phyloP scores from a whole-genome alignment of 2,888 invertebrate species.

The Chelonus formosanus region DNA sequence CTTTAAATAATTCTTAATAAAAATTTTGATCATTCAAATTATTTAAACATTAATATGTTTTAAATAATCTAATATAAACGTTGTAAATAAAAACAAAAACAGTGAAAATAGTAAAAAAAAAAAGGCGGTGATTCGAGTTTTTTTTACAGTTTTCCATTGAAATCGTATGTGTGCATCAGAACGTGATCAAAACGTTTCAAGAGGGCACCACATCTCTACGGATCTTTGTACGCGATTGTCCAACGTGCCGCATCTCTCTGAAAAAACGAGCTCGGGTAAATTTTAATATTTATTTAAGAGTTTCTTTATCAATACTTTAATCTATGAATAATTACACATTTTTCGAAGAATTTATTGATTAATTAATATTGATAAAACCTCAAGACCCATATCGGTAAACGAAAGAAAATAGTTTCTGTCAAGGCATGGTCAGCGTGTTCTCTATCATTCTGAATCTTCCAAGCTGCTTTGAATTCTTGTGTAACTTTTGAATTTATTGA shows the following conservation, averaged over 20 bases:
- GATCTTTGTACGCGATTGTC: conserved; percentile 43
- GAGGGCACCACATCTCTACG: conserved; percentile 37
- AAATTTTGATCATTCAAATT: too few relatives aligned
- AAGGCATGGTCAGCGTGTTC: conserved; percentile 51
- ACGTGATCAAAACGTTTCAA: conserved; percentile 27
- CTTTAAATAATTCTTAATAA: too few relatives aligned
- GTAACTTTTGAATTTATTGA: conserved; percentile 26
- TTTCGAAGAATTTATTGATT: not conserved
- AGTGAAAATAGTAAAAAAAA: too few relatives aligned
- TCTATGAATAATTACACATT: not conserved
- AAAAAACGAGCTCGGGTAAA: conserved; percentile 45
- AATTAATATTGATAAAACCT: not conserved
- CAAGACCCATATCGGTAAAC: conserved; percentile 1
- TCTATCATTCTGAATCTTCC: conserved; percentile 31
- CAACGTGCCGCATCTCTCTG: conserved; percentile 52
- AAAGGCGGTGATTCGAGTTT: not conserved
- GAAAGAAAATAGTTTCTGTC: conserved; percentile 41
- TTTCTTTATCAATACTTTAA: not conserved
- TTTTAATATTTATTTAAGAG: conserved; percentile 30
- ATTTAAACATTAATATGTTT: too few relatives aligned
- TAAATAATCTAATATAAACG: too few relatives aligned
- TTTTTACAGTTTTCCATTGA: conserved; percentile 4
- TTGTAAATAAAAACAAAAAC: too few relatives aligned
- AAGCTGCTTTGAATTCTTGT: conserved; percentile 36
- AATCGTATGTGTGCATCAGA: conserved; percentile 1